Evolutionary conservation across 2,888 invertebrate genomes (phyloP), one percentile per base, ranked within the genome.

Genomic region (Agriopis marginaria): DNA sequence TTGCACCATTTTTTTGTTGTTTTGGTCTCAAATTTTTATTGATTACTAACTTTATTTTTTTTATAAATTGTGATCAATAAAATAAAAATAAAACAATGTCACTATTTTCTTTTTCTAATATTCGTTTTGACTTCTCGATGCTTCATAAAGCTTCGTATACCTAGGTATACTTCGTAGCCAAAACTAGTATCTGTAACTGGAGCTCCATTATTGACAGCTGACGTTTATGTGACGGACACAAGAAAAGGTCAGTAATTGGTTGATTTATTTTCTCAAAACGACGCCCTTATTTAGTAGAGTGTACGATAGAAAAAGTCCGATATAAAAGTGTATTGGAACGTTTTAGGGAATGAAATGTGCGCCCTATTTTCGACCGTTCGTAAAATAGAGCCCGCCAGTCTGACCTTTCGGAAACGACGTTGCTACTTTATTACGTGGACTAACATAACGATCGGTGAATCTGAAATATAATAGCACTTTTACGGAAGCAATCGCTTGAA

Each of bases 271-370:
- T 63, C 59, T 49, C 67, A 58, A 71, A 75, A 78, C 68, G 59
- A 54, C 59, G 62, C 68, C 58, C 70, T 75, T 77, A 72, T 75
- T 78, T 75, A 74, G 74, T 63, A 62, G 66, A 79, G 71, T 77
- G 73, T 75, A 63, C 75, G 64, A 56, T 60, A 60, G 68, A 77
- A 78, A 79, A 78, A 75, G 67, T 68, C 64, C 70, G 56, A 68
- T 74, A 77, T 79, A 79, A 80, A 80, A 81, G 73, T 77, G 77
- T 79, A 76, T 77, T 71, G 79, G 63, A 75, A 75, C 75, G 69
- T 75, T 75, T 72, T 72, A 66, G 66, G 60, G 70, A 73, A 75
- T 71, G 69, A 70, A 67, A 71, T 70, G 75, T 75, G 71, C 53
- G 68, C 66, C 69, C 72, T 70, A 72, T 74, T 76, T 76, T 71